Conservation (phyloP, 2,797 vertebrate species). For the Parotocinclus haroldoi region DNA sequence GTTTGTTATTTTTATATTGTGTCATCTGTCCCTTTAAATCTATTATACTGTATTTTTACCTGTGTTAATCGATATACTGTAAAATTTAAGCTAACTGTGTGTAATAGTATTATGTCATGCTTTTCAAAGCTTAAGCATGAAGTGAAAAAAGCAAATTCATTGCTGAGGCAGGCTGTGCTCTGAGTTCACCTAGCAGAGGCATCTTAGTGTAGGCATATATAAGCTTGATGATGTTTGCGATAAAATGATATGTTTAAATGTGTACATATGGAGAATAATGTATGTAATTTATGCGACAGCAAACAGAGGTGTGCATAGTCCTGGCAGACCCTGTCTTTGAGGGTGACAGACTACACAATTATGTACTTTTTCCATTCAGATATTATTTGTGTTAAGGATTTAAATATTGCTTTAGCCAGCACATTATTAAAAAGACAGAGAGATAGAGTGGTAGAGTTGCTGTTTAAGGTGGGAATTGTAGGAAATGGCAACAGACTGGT, state of each 20-base stretch:
- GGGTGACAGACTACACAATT: conserved; percentile 53
- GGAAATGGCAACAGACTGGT: conserved; percentile 57
- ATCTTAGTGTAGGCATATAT: conserved; percentile 1
- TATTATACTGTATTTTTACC: background rate
- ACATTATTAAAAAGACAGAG: conserved; percentile 23
- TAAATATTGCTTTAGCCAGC: conserved; percentile 60
- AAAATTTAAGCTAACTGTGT: too few species aligned
- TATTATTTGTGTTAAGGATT: conserved; percentile 72
- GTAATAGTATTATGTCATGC: too few species aligned
- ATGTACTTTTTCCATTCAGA: conserved; percentile 72
- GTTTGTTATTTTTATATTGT: conserved; percentile 59
- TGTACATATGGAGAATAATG: conserved; percentile 2
- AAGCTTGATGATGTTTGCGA: conserved; percentile 17
- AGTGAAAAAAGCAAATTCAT: background rate
- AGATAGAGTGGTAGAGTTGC: conserved; percentile 41
- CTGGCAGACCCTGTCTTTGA: background rate
- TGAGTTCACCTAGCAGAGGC: background rate
- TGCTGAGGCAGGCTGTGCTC: background rate
- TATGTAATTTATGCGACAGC: background rate
- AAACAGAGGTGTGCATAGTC: conserved; percentile 5
- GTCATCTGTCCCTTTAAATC: conserved; percentile 18
- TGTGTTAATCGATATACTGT: too few species aligned
- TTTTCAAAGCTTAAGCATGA: too few species aligned
- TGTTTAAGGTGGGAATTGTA: conserved; percentile 7
- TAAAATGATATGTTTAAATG: conserved; percentile 44